Conservation (phyloP, 2,888 invertebrate species). For the Eupeodes latifasciatus region DNA sequence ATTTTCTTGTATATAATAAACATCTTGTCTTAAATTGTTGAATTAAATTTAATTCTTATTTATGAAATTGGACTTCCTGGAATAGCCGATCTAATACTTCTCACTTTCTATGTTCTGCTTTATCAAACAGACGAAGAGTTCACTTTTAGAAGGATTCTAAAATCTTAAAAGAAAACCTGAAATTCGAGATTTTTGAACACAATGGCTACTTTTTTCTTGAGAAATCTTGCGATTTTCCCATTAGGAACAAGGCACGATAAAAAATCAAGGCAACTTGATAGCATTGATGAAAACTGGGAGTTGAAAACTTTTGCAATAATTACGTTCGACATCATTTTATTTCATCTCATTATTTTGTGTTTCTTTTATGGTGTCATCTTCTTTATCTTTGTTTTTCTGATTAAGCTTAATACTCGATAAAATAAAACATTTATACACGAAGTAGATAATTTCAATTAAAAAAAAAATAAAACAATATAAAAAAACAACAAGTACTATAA, state of each 20-base stretch:
- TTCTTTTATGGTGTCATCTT: not conserved
- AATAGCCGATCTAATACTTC: no score
- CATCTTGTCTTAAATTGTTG: no score
- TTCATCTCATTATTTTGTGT: constrained; percentile 58
- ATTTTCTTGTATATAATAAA: no score
- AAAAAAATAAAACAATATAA: not conserved
- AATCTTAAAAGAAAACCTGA: no score
- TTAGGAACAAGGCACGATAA: not conserved
- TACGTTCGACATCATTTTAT: constrained; percentile 59
- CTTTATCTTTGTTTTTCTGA: constrained; percentile 32
- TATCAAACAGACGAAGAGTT: no score
- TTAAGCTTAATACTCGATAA: constrained; percentile 36
- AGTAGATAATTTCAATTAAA: constrained; percentile 1
- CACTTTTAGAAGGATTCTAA: no score
- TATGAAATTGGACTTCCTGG: no score
- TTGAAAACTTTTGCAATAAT: constrained; percentile 63
- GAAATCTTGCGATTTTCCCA: not conserved
- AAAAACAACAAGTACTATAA: not conserved
- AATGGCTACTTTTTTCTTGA: not conserved
- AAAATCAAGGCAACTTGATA: constrained; percentile 39
- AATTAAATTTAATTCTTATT: no score
- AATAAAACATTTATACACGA: constrained; percentile 11
- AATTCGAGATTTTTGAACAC: no score
- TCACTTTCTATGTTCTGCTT: no score
- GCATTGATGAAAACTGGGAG: constrained; percentile 45